Evolutionary conservation across 2,888 invertebrate genomes (phyloP), one percentile per base, ranked within the genome.

Genomic region (Frankliniella intonsa): DNA sequence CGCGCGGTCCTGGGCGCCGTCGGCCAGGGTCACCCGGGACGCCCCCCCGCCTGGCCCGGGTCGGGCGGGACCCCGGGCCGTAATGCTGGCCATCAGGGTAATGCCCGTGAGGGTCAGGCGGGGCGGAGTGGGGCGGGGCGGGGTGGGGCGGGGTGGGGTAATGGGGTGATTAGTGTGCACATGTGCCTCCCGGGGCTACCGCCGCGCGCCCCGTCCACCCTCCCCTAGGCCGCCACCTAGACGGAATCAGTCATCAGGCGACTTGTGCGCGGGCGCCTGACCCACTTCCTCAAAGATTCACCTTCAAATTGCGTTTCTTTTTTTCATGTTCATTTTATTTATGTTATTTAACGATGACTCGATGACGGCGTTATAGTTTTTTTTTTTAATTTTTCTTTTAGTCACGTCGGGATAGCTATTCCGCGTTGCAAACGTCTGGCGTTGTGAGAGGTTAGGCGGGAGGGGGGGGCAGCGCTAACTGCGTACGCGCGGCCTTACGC

Each of bases 131-230:
- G 22, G 10, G 25, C 69, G 25, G 62, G 55, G 55, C 8, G 55
- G 14, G 55, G 55, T 19, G 55, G 22, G 10, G 25, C 69, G 25
- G 62, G 62, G 19, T 1, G 14, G 62, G 19, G 62, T 62, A 62
- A 62, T 62, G 62, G 62, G 62, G 62, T 62, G 62, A 62, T 62
- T 62, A 62, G 62, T 62, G 62, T 62, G 62, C 62, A 62, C 62
- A 62, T 62, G 62, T 14, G 62, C 14, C 7, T 17, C 62, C 14
- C 69, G 11, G 69, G 11, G 69, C 69, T 1, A 8, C 22, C 69
- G 5, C 17, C 55, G 17, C 55, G 55, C 55, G 55, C 55, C 55
- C 55, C 55, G 55, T 17, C 55, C 55, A 55, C 55, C 55, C 55
- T 7, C 1, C 55, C 55, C 55, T 17, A 14, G 55, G 55, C 17